Base-by-base conservation (phyloP, 37 sponge, comb jelly and placozoan species). In the Ephydatia muelleri region DNA sequence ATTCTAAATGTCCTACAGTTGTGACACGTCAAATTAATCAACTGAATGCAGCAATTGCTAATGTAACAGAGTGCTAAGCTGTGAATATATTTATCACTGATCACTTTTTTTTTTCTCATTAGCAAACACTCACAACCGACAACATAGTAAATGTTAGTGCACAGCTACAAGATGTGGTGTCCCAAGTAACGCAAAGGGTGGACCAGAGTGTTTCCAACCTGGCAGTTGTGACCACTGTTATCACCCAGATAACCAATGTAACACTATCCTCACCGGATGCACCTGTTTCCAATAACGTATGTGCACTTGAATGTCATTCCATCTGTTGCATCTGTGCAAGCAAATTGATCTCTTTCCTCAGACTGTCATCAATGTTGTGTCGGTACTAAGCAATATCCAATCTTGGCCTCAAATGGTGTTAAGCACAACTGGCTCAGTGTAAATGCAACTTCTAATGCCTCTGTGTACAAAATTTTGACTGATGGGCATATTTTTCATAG, bases 1-100 rank as follows among this genome's bases (percentile, higher is more conserved):
- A 65, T 72, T 79, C 22, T 69, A 57, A 40, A 13, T 86, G 86
- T 65, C 39, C 68, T n/a, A 40, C 86, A 13, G 23, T 23, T 3
- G 74, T 23, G 36, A 86, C 86, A 72, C 1, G 3, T 2, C 36
- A 31, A 34, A 74, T 86, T 14, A 11, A 4, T 5, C 19, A 57
- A 57, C 57, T 57, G 19, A 14, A 1, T 1, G 1, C 57, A 57
- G 57, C 19, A 19, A 57, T 57, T 19, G 0, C 9, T 19, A 57
- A 57, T 57, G 57, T 57, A 14, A 57, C 1, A 14, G 9, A 16
- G 1, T 57, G 12, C 16, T 1, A 4, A 57, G 8, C 4, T 43
- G 6, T 43, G 4, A 11, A 8, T 43, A 43, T 8, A 43, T 4
- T 43, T 11, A 4, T 43, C 8, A 43, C 47, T 43, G n/a, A n/a